Percentiles rank a stretch among this genome's conserved stretches.
Conservation (phyloP, 2,888 invertebrate genomes). For the Polyommatus icarus region DNA sequence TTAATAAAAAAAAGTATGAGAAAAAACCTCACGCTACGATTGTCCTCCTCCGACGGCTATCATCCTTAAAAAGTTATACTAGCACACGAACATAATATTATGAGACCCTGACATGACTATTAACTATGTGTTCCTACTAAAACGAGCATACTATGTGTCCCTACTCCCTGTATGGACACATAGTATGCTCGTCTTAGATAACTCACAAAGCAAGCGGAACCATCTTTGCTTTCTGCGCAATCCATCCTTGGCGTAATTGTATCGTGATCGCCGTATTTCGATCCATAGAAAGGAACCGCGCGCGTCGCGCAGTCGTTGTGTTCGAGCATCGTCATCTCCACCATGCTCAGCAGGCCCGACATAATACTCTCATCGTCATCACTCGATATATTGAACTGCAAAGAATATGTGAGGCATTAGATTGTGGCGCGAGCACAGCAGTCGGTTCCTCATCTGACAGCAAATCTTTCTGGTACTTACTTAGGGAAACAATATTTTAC, state of each 20-base stretch:
- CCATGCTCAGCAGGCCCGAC: not conserved
- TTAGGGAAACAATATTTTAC: not conserved
- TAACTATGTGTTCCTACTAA: too few species aligned
- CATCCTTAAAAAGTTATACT: too few species aligned
- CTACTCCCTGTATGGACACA: not conserved
- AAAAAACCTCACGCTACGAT: too few species aligned
- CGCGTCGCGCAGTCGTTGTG: not conserved
- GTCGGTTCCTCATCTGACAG: not conserved
- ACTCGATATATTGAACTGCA: not conserved
- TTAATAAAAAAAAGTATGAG: too few species aligned
- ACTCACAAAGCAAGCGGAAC: not conserved
- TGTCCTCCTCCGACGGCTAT: too few species aligned
- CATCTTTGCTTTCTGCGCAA: not conserved
- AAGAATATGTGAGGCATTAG: not conserved
- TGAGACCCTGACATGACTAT: too few species aligned
- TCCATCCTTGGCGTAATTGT: conserved; percentile 1
- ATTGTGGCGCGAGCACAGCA: not conserved
- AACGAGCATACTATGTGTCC: too few species aligned
- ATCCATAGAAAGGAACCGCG: not conserved
- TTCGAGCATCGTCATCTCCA: not conserved
- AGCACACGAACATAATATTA: too few species aligned
- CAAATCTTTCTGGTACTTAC: not conserved
- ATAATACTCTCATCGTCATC: not conserved
- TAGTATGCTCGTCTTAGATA: not conserved
- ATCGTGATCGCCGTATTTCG: not conserved